Conservation (phyloP, 1,140 invertebrate species). For the Lasaia peninsularis region DNA sequence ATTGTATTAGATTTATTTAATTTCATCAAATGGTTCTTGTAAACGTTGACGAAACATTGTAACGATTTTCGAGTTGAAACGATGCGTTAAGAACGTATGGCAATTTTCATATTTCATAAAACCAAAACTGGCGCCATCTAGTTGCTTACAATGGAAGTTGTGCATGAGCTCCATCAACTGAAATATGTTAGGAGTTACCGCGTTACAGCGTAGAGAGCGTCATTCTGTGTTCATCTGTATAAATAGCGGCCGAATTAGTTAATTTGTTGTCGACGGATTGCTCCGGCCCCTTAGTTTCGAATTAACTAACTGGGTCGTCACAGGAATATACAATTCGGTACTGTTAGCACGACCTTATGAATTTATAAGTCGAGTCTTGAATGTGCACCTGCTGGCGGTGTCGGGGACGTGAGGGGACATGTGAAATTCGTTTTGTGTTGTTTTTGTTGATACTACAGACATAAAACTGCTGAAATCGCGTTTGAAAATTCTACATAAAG, state of each 20-base stretch:
- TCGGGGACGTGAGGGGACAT: background rate
- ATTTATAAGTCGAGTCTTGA: background rate
- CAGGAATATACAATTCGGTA: constrained; percentile 7
- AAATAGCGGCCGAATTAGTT: constrained; percentile 18
- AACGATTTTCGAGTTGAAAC: too few species aligned
- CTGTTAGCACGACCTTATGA: background rate
- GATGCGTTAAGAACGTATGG: too few species aligned
- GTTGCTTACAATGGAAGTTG: background rate
- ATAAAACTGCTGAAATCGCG: background rate
- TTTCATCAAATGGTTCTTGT: too few species aligned
- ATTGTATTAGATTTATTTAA: too few species aligned
- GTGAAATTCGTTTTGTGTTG: background rate
- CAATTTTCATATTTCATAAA: background rate
- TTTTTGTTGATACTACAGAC: background rate
- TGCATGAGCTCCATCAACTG: background rate
- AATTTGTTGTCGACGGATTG: constrained; percentile 15
- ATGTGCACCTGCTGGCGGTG: background rate
- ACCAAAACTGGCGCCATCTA: constrained; percentile 10
- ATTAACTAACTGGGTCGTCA: constrained; percentile 5
- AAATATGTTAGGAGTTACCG: background rate
- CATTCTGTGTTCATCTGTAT: constrained; percentile 16
- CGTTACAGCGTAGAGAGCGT: constrained; percentile 4
- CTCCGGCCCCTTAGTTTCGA: constrained; percentile 2
- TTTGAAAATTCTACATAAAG: background rate
- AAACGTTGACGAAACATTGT: too few species aligned